phyloP scores from a whole-genome alignment of 2,113 vertebrate genomes.

The Anolis sagrei region DNA sequence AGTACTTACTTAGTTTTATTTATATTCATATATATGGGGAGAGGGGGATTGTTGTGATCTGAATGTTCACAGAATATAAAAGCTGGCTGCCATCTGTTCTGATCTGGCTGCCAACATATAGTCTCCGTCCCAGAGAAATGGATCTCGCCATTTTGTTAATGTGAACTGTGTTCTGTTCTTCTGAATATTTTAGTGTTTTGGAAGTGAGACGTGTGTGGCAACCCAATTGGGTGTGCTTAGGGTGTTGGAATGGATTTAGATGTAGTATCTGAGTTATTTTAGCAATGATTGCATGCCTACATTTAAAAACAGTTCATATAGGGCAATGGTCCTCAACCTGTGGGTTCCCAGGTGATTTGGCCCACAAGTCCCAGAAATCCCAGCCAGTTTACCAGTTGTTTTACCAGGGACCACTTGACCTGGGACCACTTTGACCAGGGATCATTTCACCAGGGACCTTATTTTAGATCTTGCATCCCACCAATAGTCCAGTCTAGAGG shows the following conservation, averaged over 20 bases:
- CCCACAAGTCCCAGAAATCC: too few relatives aligned
- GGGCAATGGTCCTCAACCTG: too few relatives aligned
- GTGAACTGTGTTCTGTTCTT: constrained; percentile 5
- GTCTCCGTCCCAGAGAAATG: constrained; percentile 12
- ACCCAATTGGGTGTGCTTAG: not conserved
- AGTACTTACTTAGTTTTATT: too few relatives aligned
- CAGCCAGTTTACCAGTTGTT: too few relatives aligned
- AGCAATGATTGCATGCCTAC: too few relatives aligned
- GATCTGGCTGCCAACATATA: constrained; percentile 11
- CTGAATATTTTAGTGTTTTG: constrained; percentile 13
- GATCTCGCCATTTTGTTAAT: constrained; percentile 10
- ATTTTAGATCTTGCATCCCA: too few relatives aligned
- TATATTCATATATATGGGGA: not conserved
- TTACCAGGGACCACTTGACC: too few relatives aligned
- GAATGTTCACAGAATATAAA: not conserved
- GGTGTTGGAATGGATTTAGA: not conserved
- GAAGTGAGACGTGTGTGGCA: not conserved
- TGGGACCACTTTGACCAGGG: too few relatives aligned
- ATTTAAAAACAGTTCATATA: too few relatives aligned
- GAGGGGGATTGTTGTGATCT: not conserved
- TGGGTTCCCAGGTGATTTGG: too few relatives aligned
- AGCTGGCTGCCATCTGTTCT: constrained; percentile 8
- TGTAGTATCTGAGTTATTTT: not conserved
- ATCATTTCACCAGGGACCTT: too few relatives aligned
- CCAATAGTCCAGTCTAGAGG: too few relatives aligned